Percentiles rank a stretch among this genome's conserved stretches.
phyloP scores from a whole-genome alignment of 2,113 vertebrate genomes.

The Brachypodius melanocephalos region DNA sequence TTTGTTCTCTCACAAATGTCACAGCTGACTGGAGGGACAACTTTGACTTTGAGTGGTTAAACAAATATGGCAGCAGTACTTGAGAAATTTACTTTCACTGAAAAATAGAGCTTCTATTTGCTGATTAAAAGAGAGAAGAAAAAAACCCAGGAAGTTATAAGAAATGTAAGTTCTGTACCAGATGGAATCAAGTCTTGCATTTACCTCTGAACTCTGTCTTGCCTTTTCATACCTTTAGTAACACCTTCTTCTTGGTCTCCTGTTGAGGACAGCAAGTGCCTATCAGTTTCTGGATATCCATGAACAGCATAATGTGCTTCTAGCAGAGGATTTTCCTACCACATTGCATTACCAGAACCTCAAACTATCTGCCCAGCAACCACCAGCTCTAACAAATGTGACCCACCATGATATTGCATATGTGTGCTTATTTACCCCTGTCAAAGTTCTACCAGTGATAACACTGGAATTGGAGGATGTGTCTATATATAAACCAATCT shows the following conservation, averaged over 20 bases:
- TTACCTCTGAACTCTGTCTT: not conserved
- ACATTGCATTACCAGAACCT: not conserved
- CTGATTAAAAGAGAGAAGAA: not conserved
- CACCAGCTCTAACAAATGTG: not conserved
- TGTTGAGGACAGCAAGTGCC: not conserved
- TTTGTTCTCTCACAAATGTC: not conserved
- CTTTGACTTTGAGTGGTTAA: not conserved
- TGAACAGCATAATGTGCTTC: not conserved
- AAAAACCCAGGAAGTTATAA: not conserved
- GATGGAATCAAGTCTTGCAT: not conserved
- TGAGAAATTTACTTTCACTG: not conserved
- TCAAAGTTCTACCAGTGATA: not conserved
- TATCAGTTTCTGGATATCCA: not conserved
- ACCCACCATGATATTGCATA: no score
- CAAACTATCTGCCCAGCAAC: not conserved
- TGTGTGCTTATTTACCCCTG: not conserved
- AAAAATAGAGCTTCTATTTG: not conserved
- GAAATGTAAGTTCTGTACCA: not conserved
- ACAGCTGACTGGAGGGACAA: not conserved
- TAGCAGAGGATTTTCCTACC: not conserved
- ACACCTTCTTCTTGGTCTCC: rapidly evolving
- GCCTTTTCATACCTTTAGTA: not conserved
- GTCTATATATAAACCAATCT: not conserved
- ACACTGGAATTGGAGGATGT: not conserved
- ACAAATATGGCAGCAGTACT: not conserved